Conservation (phyloP, 2,113 vertebrate species). For the Takifugu flavidus region DNA sequence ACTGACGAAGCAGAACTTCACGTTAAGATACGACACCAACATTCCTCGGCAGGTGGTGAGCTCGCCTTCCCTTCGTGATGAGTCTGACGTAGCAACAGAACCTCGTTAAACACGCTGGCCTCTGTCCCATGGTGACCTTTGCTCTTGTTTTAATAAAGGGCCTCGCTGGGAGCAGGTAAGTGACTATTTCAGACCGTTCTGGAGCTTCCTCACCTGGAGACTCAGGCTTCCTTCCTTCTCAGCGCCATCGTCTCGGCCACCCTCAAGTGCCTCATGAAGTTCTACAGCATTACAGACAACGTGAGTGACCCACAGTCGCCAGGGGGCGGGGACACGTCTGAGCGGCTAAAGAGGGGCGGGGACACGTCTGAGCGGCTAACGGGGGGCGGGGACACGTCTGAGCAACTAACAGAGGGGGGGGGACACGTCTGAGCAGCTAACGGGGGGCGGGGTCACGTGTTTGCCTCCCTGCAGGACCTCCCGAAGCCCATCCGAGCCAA, state of each 20-base stretch:
- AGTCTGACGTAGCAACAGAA: neutral
- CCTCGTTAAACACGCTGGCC: neutral
- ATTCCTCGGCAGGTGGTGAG: slow-evolving; percentile 83
- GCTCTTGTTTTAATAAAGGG: slow-evolving; percentile 61
- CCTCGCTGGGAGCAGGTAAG: slow-evolving; percentile 82
- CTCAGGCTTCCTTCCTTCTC: slow-evolving; percentile 2
- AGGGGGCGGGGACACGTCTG: too few relatives aligned
- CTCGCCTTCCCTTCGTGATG: neutral
- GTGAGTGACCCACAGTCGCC: slow-evolving; percentile 48
- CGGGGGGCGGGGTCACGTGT: neutral
- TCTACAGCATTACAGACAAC: slow-evolving; percentile 80
- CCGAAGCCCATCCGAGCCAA: slow-evolving; percentile 76
- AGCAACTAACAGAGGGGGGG: too few relatives aligned
- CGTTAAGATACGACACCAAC: slow-evolving; percentile 82
- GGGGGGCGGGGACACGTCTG: too few relatives aligned
- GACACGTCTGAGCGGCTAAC: too few relatives aligned
- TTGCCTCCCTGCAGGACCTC: slow-evolving; percentile 68
- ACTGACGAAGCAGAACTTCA: slow-evolving; percentile 82
- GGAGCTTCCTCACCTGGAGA: too few relatives aligned
- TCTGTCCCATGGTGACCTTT: neutral
- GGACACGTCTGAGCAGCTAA: too few relatives aligned
- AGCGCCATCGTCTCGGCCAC: slow-evolving; percentile 82
- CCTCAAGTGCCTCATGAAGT: slow-evolving; percentile 79
- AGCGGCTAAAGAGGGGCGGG: too few relatives aligned
- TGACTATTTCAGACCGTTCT: too few relatives aligned